Evolutionary conservation across 2,797 vertebrate species (phyloP).

Genomic region (Chromis chromis): DNA sequence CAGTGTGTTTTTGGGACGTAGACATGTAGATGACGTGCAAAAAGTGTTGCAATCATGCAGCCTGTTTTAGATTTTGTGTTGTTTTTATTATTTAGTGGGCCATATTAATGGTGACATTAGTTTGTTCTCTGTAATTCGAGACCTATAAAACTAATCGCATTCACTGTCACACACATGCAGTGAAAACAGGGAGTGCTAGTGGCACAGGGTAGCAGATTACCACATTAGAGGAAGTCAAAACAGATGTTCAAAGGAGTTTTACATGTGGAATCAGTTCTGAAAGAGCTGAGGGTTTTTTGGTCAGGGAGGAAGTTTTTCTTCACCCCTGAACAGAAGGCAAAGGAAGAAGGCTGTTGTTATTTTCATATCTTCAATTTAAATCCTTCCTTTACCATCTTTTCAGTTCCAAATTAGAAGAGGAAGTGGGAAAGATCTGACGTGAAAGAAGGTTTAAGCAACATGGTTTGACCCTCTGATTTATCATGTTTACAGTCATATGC

Average conservation of each 20-base stretch:
- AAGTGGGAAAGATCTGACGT: background rate
- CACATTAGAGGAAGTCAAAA: constrained; percentile 35
- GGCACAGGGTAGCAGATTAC: constrained; percentile 17
- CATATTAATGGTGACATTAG: constrained; percentile 2
- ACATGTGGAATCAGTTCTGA: constrained; percentile 31
- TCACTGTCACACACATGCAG: constrained; percentile 11
- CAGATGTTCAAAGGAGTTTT: constrained; percentile 44
- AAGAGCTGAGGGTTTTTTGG: background rate
- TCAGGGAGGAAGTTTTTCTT: background rate
- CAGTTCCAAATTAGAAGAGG: background rate
- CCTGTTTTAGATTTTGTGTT: constrained; percentile 11
- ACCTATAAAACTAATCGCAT: constrained; percentile 12
- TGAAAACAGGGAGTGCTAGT: constrained; percentile 13
- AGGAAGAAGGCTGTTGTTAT: background rate
- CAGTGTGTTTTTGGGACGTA: constrained; percentile 18
- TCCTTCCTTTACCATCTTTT: background rate
- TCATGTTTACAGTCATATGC: constrained; percentile 37
- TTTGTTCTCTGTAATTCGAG: constrained; percentile 21
- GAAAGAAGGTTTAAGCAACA: background rate
- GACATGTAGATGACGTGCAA: background rate
- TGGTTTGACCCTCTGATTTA: constrained; percentile 32
- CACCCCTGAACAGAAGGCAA: background rate
- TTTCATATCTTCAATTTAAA: constrained; percentile 6
- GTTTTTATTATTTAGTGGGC: constrained; percentile 1
- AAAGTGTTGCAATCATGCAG: background rate